Evolutionary conservation across 2,797 vertebrate species (phyloP).

Genomic region (Macroramphosus scolopax): DNA sequence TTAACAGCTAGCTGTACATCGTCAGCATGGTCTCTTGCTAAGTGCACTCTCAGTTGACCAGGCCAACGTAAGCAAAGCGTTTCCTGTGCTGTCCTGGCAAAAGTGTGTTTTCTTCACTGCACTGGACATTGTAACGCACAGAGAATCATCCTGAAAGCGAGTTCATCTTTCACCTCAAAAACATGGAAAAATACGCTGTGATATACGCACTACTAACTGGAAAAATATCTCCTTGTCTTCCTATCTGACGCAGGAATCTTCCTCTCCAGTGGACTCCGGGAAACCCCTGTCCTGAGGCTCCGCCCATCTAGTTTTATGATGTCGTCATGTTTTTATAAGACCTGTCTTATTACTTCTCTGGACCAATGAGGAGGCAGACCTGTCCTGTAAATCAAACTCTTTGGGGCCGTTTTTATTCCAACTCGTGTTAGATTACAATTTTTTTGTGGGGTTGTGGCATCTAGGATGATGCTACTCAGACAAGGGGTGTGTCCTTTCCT

Average conservation of each 20-base stretch:
- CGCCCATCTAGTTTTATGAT: conserved; percentile 10
- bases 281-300: conserved; percentile 59
- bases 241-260: conserved; percentile 52
- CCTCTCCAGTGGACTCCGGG: conserved; percentile 52
- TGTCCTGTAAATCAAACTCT: conserved; percentile 14
- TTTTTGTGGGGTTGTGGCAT: conserved; percentile 4
- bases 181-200: too few species aligned
- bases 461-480: conserved; percentile 32
- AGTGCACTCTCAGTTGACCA: too few species aligned
- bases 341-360: conserved; percentile 17
- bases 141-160: too few species aligned
- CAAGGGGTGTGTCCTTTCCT: conserved; percentile 1
- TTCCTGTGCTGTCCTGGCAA: too few species aligned
- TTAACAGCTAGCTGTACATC: too few species aligned
- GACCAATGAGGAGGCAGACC: conserved; percentile 40
- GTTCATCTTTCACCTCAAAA: too few species aligned
- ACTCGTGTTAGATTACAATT: not conserved
- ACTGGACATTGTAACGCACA: too few species aligned
- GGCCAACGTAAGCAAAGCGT: too few species aligned
- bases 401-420: not conserved
- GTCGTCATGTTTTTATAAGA: conserved; percentile 5
- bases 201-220: too few species aligned
- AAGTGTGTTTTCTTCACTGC: too few species aligned
- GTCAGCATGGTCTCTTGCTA: too few species aligned
- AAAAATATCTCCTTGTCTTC: too few species aligned